Evolutionary conservation across 2,113 vertebrate genomes (phyloP), one percentile per base, ranked within the genome.

Genomic region (Copsychus sechellarum): DNA sequence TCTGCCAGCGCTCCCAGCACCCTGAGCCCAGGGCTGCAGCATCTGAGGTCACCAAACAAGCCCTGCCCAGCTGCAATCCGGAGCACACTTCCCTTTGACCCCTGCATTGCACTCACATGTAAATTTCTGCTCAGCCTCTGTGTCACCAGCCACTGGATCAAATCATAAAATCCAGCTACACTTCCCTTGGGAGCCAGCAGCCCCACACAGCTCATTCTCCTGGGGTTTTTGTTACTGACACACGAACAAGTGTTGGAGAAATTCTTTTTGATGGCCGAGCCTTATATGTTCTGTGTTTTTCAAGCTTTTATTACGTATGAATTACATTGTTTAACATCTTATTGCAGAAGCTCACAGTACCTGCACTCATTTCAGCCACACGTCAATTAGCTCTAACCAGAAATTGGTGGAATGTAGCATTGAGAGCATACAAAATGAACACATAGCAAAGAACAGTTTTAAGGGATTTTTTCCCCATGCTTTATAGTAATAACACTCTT

Each of bases 21-120:
- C 2, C 29, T 15, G 45, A 70, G 36, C 25, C 22, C 54, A 22
- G 29, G 1, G 15, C 1, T 19, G 33, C 54, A 70, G 20, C 25
- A 17, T 5, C 36, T 36, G 43, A 14, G 26, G 7, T 2, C 36
- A 57, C 16, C 31, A 20, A 11, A 33, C 31, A 21, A 67, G 26
- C 5, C 47, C 40, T 51, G 33, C 31, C 14, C 24, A 29, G 10
- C 19, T 8, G 26, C 5, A n/a, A 21, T 2, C 4, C 2, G 43
- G 33, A 54, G 25, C 56, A 34, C 13, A 0, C 11, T 36, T 23
- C 14, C 5, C 76, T 80, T 4, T 1, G 20, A 42, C 42, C 36
- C 33, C 19, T 33, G 20, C 51, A 3, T 0, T 26, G 36, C 5
- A 2, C 1, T 26, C 38, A 36, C 7, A 2, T 29, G 26, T 11